Evolutionary conservation across 1,140 invertebrate species (phyloP), one percentile per base, ranked within the genome.

Genomic region (Leptinotarsa texana): DNA sequence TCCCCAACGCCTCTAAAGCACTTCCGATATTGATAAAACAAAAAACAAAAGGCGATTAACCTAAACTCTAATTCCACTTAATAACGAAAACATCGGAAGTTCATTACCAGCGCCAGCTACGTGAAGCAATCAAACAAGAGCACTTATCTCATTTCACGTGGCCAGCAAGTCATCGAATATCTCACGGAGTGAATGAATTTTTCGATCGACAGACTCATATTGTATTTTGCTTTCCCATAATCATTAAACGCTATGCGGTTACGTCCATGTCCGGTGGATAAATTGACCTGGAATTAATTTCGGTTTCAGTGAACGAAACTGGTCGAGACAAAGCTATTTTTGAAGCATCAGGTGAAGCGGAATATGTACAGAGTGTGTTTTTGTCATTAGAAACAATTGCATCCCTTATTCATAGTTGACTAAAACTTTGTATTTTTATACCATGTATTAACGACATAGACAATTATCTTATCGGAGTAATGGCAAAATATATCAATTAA

Each of bases 41-140:
- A 42, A 42, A 42, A 42, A 11, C 8, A 11, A 11, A 11, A 42
- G 33, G 6, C 27, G 6, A 42, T 42, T 42, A 42, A 42, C 33
- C 33, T 6, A 33, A 33, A 33, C 27, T 42, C 33, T 42, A 42
- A 42, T 42, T 42, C 33, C 33, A 42, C 8, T 42, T 11, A 42
- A 57, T 57, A 17, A 57, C n/a, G 51, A 57, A 57, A 57, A 57
- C 51, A 57, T 57, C 51, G 15, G n/a, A 57, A 15, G 51, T 57
- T 57, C n/a, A 57, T 57, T 57, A 57, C 51, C 51, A 57, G n/a
- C 51, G 17, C n/a, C 51, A 57, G 51, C 51, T 57, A n/a, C n/a
- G n/a, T 57, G 51, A 57, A 57, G n/a, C n/a, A 57, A 57, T 57
- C 51, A 57, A 18, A 57, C n/a, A n/a, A 57, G n/a, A 57, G 15